Evolutionary conservation across 2,797 vertebrate genomes (phyloP), one percentile per base, ranked within the genome.

Genomic region (Lophotriccus pileatus): DNA sequence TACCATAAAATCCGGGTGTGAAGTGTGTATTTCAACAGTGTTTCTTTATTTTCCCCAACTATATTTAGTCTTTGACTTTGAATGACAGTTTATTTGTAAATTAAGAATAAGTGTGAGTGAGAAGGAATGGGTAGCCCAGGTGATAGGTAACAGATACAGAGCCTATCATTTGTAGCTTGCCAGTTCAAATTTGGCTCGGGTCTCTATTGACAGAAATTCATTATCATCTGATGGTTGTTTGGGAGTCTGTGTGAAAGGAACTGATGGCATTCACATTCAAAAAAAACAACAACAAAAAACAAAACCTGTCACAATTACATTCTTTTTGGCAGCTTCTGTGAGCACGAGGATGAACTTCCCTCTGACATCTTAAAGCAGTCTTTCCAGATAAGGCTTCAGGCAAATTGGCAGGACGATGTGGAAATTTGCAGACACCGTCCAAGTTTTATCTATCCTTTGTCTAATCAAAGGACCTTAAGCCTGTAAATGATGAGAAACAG

Each of bases 211-310:
- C 94, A 93, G 94, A 97, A 94, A 93, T 94, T 94, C 95, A 97
- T 97, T 96, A 96, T 97, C 95, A 93, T 97, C 89, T 94, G 95
- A 94, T 95, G 93, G 87, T 84, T 96, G 94, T 94, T 96, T 96
- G 85, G 87, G 90, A 96, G 88, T 58, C 94, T 97, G 84, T 96
- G 92, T 97, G 94, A 95, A 96, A 94, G 67, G 95, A 96, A 84
- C 91, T 88, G 95, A 96, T 97, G 94, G 91, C 93, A 91, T 96
- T 95, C 93, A 82, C 83, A 73, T 93, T 84, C 39, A 91, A 95
- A 85, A 41, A 49, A 50, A 93, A 86, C 90, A 96, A 96, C 91
- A 96, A 94, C 95, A 96, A 96, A 94, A 90, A 76, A 6, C 85
- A 88, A 95, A 96, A 96, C 95, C 94, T 96, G 92, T 94, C 93